These are phyloP conservation scores for Liparis tanakae DNA, from an alignment of 2,797 vertebrate genomes.

Conservation along the genomic window DNA sequence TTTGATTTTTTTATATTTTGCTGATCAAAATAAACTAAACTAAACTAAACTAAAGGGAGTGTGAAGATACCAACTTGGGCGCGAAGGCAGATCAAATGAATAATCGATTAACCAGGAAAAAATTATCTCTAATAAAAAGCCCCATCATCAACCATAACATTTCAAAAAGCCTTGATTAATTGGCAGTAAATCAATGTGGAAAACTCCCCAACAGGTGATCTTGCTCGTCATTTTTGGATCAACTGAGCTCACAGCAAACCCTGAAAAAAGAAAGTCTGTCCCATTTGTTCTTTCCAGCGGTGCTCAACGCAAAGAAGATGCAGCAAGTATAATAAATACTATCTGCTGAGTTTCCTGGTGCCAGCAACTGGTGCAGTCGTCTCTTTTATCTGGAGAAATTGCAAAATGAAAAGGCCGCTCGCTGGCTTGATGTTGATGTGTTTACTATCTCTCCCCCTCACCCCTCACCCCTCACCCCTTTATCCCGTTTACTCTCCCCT, in stretches of 20 bases:
- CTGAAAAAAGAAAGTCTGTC: neutral
- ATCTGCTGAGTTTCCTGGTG: neutral
- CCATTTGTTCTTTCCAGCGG: neutral
- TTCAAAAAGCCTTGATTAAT: conserved; percentile 7
- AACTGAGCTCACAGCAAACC: conserved; percentile 1
- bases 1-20: too few species aligned
- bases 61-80: neutral
- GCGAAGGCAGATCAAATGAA: neutral
- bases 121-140: neutral
- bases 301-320: conserved; percentile 1
- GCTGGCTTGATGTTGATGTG: conserved; percentile 31
- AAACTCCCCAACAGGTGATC: neutral
- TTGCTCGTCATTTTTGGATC: neutral
- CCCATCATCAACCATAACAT: neutral
- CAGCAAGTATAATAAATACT: neutral
- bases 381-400: conserved; percentile 66
- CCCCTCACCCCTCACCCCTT: conserved; percentile 38
- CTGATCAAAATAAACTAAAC: too few species aligned
- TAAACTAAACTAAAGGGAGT: too few species aligned
- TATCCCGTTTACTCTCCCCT: conserved; percentile 22
- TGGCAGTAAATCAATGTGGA: conserved; percentile 1
- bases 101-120: neutral
- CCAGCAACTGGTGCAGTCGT: conserved; percentile 37
- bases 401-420: conserved; percentile 68
- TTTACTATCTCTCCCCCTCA: conserved; percentile 44